phyloP scores from a whole-genome alignment of 2,888 invertebrate species.

The Zaprionus lineosus region DNA sequence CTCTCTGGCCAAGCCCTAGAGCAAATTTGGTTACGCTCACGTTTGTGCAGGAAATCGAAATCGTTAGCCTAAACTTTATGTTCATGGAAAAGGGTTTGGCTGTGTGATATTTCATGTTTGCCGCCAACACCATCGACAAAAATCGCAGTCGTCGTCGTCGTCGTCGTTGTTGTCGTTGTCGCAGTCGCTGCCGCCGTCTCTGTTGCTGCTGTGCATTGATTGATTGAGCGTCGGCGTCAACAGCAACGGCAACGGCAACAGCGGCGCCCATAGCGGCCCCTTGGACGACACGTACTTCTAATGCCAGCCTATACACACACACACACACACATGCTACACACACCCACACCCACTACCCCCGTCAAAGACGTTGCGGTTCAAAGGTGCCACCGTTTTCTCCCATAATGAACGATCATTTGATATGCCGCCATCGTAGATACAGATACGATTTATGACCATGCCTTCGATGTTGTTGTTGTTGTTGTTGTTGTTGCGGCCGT shows the following conservation, averaged over 20 bases:
- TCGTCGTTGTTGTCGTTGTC: conserved; percentile 33
- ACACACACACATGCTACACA: not conserved
- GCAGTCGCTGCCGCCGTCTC: conserved; percentile 22
- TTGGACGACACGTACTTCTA: conserved; percentile 55
- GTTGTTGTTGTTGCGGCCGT: conserved; percentile 23
- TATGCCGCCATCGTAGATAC: conserved; percentile 50
- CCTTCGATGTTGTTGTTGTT: conserved; percentile 16
- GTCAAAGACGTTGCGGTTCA: conserved; percentile 58
- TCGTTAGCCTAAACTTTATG: conserved; percentile 62
- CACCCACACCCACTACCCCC: not conserved
- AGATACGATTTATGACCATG: conserved; percentile 46
- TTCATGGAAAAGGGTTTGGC: conserved; percentile 72
- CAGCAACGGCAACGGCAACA: conserved; percentile 11
- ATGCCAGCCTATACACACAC: conserved; percentile 13
- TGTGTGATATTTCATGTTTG: conserved; percentile 74
- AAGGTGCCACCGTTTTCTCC: conserved; percentile 65
- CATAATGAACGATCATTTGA: conserved; percentile 63
- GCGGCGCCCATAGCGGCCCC: conserved; percentile 49
- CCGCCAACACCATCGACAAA: conserved; percentile 63
- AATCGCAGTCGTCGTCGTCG: conserved; percentile 22
- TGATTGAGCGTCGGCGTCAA: conserved; percentile 58
- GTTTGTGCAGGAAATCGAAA: conserved; percentile 75
- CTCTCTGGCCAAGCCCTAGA: conserved; percentile 66
- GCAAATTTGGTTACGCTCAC: conserved; percentile 78
- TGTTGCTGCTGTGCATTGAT: conserved; percentile 57